Base-by-base conservation (phyloP, 2,797 vertebrate species). In the Propithecus perrieri region DNA sequence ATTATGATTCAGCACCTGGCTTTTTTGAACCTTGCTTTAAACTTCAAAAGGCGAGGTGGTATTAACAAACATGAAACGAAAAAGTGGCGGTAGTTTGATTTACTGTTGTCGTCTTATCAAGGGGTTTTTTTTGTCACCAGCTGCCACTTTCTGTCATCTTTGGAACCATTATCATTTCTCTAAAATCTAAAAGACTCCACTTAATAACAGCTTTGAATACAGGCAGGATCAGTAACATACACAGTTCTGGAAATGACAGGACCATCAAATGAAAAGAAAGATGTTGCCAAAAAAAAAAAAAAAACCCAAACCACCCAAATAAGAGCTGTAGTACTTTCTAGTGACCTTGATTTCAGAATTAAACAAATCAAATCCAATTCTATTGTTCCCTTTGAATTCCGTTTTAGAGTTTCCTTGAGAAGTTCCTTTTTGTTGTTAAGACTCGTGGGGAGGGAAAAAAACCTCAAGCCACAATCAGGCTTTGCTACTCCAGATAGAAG, bases 41-140 rank as follows among this genome's bases (percentile, higher is more conserved):
- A 99, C 99, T 99, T 99, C 99, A 99, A 99, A 99, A 98, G 98
- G 98, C 98, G 98, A 99, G 99, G 99, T 99, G 99, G 99, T 99
- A 99, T 99, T 99, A 99, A 99, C 99, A 99, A 99, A 99, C 99
- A 99, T 99, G 99, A 99, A 99, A 99, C 98, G 98, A 94, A 98
- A 98, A 98, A 99, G 98, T 99, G 99, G 98, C 98, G 98, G 98
- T 99, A 99, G 99, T 99, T 99, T 99, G 99, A 99, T 99, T 99
- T 99, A 98, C 99, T 99, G 99, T 99, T 99, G 99, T 99, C 98
- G 98, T 99, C 99, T 99, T 99, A 99, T 99, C 98, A 99, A 99
- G 99, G 98, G 98, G 89, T 97, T 98, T 99, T 99, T 99, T 98
- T 98, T 99, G 99, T 99, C 98, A 99, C 99, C 99, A 99, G 99